Base-by-base conservation (phyloP, 2,797 vertebrate genomes). In the Enteromius unitaeniatus region DNA sequence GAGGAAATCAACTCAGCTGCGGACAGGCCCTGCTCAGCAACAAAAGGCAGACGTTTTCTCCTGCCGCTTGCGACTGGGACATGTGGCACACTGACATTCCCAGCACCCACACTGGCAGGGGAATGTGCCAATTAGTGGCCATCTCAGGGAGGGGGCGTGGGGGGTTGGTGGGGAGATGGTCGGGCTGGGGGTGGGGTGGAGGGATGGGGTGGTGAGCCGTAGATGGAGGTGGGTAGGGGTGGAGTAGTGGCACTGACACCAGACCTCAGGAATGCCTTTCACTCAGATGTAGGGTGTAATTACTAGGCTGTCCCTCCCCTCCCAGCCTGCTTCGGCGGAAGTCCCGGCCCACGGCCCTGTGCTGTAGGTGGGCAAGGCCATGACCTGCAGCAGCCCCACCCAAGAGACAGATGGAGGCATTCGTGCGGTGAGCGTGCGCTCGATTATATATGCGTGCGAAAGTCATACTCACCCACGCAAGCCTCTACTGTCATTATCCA, bases 91-190 rank as follows among this genome's bases (percentile, higher is more conserved):
- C 91, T 95, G 94, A 94, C 93, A 95, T 95, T 95, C 94, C 93
- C 93, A 92, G 93, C 93, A 94, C 94, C 94, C 94, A 94, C 93
- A 93, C 93, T 94, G 94, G 94, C 93, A 94, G 93, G 93, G 92
- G 87, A 94, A 95, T 93, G 93, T 95, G 94, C 94, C 95, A 95
- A 96, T 95, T 95, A 95, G 94, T 93, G 95, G 94, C 92, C 92
- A 91, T 94, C 93, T 94, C 93, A 92, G 84, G 92, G 93, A 93
- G 92, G 93, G 92, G 92, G 91, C 89, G 89, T 92, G 92, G 91
- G 84, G 62, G 40, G 80, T 45, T 77, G 31, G 42, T 53, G 11
- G 49, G 70, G 64, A 45, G 70, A 28, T 53, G 67, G 74, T 60
- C 17, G 82, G 51, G 78, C n/a, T 65, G 45, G 58, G 76, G 55